These are phyloP conservation scores for Philopotamus ludificatus DNA, from an alignment of 1,140 invertebrate species.

Conservation along the genomic window DNA sequence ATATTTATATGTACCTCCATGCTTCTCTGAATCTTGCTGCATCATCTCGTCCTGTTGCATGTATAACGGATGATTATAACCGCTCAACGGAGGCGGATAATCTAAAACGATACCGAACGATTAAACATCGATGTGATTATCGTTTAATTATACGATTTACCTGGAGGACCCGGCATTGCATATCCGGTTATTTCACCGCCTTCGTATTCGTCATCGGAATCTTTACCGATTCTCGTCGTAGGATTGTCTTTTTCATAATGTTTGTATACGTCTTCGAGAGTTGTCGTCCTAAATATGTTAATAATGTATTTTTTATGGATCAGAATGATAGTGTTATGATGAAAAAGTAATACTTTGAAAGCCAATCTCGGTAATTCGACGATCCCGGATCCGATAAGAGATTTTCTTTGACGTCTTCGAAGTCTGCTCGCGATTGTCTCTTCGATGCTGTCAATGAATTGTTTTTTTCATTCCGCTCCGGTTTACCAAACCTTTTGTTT, in stretches of 20 bases:
- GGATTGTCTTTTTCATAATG: conserved; percentile 45
- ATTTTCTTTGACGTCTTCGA: conserved; percentile 52
- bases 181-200: conserved; percentile 54
- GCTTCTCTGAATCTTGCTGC: background rate
- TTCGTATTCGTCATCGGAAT: conserved; percentile 45
- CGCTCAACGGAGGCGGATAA: background rate
- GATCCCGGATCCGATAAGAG: conserved; percentile 63
- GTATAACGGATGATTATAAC: background rate
- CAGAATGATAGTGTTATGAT: conserved; percentile 29
- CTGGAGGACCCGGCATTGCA: conserved; percentile 46
- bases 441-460: conserved; percentile 2
- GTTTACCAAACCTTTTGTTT: conserved; percentile 49
- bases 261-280: conserved; percentile 62
- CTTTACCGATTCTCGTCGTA: conserved; percentile 43
- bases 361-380: conserved; percentile 62
- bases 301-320: background rate
- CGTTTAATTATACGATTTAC: background rate
- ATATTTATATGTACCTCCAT: too few species aligned
- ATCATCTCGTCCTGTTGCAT: background rate
- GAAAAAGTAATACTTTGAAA: conserved; percentile 54
- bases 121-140: background rate
- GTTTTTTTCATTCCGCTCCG: conserved; percentile 30
- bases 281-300: conserved; percentile 60
- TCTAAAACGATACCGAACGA: background rate
- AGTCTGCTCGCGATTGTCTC: conserved; percentile 41